Base-by-base conservation (phyloP, 23 tunicate species). In the Aplidium turbinatum region DNA sequence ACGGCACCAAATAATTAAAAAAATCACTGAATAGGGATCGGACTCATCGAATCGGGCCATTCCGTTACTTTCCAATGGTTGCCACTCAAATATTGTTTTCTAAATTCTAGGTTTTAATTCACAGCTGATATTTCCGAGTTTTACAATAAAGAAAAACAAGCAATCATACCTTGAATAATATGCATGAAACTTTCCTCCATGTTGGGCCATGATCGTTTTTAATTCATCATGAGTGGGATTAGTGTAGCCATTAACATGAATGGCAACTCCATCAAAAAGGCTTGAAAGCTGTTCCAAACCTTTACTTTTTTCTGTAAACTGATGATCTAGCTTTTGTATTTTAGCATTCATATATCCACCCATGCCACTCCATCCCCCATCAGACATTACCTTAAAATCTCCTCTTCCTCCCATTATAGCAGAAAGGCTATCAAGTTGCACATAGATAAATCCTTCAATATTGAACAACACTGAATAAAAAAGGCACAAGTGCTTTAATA, bases 221-320 rank as follows among this genome's bases (percentile, higher is more conserved):
- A 94, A 57, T 57, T 94, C 78, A 73, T 86, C 86, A 31, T 54
- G 53, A 22, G 85, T 77, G 35, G 99, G 99, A 32, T 32, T 58
- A 18, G 99, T 94, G 71, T 79, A 94, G n/a, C 99, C 99, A 87
- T 87, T 77, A 4, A 94, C 94, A 73, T 67, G 64, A 33, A 94
- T 78, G 1, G 89, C 79, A 72, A 86, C 83, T 7, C 76, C 76
- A n/a, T 82, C 50, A 54, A 93, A 93, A 7, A 85, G 75, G 9
- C 73, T 27, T 9, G 99, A 76, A 6, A 81, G 27, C 61, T 77
- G 54, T 19, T 33, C 48, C 11, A 33, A 20, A 11, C 57, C 40
- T 6, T 7, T 19, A 9, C 45, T 54, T 31, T 73, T 52, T 31
- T 85, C 80, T 22, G 70, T 27, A 76, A 86, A 93, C 40, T 93